These are phyloP conservation scores for Donacobius atricapilla DNA, from an alignment of 2,113 vertebrate species.

Conservation along the genomic window DNA sequence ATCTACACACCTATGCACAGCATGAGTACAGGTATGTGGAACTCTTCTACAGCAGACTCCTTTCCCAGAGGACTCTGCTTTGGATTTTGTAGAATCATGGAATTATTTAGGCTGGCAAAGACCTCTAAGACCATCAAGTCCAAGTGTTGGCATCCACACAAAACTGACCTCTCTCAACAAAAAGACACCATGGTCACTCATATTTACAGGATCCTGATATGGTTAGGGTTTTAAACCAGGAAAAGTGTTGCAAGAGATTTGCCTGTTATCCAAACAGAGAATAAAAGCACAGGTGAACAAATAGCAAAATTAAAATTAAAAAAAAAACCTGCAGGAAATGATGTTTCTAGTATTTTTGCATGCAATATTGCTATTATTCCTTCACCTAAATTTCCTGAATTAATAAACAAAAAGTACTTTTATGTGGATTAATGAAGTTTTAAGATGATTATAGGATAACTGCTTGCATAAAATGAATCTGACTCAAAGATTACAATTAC, in stretches of 20 bases:
- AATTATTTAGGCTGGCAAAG: neutral
- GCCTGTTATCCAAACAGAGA: neutral
- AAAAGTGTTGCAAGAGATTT: neutral
- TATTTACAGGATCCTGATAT: fast-evolving
- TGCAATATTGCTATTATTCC: neutral
- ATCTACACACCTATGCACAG: neutral
- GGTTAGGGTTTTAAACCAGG: neutral
- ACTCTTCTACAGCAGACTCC: neutral
- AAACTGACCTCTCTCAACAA: neutral
- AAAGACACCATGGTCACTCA: neutral
- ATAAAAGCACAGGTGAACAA: neutral
- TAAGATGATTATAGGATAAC: fast-evolving
- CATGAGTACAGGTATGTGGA: fast-evolving
- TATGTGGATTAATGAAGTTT: neutral
- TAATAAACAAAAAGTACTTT: neutral
- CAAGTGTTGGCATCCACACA: neutral
- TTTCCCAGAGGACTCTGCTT: neutral
- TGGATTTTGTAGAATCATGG: neutral
- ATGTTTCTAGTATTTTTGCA: neutral
- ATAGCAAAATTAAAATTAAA: fast-evolving
- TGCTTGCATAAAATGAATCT: neutral
- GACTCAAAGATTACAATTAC: neutral
- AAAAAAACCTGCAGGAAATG: neutral
- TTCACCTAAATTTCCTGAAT: neutral
- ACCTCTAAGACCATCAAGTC: neutral